Evolutionary conservation across 2,888 invertebrate species (phyloP), one percentile per base, ranked within the genome.

Genomic region (Xestia rhomboidea): DNA sequence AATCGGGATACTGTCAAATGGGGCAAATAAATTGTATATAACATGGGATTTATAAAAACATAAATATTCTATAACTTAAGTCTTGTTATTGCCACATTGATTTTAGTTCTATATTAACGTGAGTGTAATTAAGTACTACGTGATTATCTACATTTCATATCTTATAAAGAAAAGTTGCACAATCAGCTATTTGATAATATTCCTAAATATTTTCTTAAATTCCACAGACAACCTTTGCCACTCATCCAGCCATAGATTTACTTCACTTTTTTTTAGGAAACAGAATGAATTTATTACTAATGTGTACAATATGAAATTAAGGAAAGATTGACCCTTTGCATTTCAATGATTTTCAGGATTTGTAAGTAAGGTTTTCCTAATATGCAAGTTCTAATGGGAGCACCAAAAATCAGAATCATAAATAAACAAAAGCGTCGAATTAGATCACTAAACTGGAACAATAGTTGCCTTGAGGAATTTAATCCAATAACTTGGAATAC

Each of bases 141-240:
- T 90, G 89, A 83, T 79, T 88, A 88, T 85, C 90, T 91, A 92
- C 82, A 83, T 77, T 73, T 67, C 15, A 71, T 71, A 68, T 60
- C 34, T 68, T 75, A 82, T n/a, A 62, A 6, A 68, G 77, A 75
- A 79, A 85, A 84, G 54, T 79, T 79, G 46, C 34, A 30, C 57
- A 75, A 83, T 75, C 79, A 74, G 74, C 66, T 83, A 73, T 66
- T 67, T 41, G 18, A 76, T 44, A 13, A 75, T 41, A 66, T 57
- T 69, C 15, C 27, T 34, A 34, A 62, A 70, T 67, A 73, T 51
- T 70, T 73, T 44, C 51, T 69, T 67, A 73, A 78, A 70, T 70
- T 74, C 68, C 41, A 82, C 60, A 60, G 27, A 2, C n/a, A 34
- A 27, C 15, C 1, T 18, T 41, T 24, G 38, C 30, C 30, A 46